These are phyloP conservation scores for Microplitis demolitor DNA, from an alignment of 1,140 invertebrate genomes.

Conservation along the genomic window DNA sequence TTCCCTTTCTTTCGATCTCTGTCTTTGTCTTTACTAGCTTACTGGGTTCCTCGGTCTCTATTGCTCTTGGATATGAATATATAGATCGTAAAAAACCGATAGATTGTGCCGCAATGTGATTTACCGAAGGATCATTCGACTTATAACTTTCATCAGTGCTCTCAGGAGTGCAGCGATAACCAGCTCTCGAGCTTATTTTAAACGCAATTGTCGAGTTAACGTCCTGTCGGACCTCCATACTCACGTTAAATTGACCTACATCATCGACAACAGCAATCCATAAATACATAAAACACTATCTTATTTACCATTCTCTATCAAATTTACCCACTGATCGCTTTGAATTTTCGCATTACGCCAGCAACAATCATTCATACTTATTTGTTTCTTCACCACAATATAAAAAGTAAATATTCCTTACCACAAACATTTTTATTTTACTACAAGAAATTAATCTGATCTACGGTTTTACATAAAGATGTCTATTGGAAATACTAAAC, in stretches of 20 bases:
- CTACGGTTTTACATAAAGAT: no score
- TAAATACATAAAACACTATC: no score
- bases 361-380: slow-evolving; percentile 16
- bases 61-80: no score
- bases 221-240: no score
- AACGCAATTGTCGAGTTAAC: no score
- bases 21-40: no score
- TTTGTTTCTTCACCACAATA: slow-evolving; percentile 15
- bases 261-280: no score
- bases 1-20: background rate
- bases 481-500: no score
- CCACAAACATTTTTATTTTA: no score
- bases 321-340: background rate
- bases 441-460: no score
- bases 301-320: slow-evolving; percentile 12
- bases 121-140: slow-evolving; percentile 18
- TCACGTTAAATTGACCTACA: no score
- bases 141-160: slow-evolving; percentile 15
- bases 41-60: no score
- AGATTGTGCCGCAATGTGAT: slow-evolving; percentile 20
- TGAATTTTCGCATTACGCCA: slow-evolving; percentile 7
- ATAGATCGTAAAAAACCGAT: background rate
- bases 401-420: background rate
- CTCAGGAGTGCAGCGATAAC: background rate
- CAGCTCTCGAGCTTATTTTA: background rate